Evolutionary conservation across 2,113 vertebrate species (phyloP).

Genomic region (Varanus komodoensis): DNA sequence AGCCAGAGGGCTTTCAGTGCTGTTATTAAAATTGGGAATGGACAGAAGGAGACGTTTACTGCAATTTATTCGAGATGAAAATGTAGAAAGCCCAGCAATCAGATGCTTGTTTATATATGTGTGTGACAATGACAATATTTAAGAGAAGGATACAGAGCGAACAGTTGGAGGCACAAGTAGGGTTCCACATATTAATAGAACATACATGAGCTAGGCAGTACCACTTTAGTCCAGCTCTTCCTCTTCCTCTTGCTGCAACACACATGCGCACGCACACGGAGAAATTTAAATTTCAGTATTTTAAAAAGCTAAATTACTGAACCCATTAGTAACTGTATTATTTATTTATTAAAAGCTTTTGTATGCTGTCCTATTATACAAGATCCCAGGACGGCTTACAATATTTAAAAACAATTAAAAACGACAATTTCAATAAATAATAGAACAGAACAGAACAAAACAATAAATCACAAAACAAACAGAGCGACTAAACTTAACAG

Average conservation of each 20-base stretch:
- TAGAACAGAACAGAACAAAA: no score
- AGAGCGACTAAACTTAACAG: no score
- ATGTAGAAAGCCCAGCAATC: not conserved
- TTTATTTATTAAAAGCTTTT: no score
- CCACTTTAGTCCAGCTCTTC: not conserved
- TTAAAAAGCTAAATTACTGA: constrained; percentile 50
- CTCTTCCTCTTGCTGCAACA: no score
- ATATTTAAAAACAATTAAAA: no score
- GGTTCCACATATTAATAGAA: not conserved
- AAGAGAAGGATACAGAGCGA: not conserved
- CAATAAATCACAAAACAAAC: no score
- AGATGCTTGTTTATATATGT: accelerated
- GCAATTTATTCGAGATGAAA: not conserved
- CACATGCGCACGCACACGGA: not conserved
- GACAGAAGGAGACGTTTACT: constrained; percentile 31
- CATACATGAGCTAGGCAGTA: not conserved
- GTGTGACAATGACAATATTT: not conserved
- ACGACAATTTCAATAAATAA: no score
- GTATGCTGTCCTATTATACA: no score
- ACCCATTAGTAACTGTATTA: constrained; percentile 38
- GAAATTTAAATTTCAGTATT: constrained; percentile 38
- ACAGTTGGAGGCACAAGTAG: no score
- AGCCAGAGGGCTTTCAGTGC: constrained; percentile 33
- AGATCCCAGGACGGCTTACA: no score
- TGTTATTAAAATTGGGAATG: constrained; percentile 47